Evolutionary conservation across 2,888 invertebrate genomes (phyloP).

Genomic region (Tetranychus piercei): DNA sequence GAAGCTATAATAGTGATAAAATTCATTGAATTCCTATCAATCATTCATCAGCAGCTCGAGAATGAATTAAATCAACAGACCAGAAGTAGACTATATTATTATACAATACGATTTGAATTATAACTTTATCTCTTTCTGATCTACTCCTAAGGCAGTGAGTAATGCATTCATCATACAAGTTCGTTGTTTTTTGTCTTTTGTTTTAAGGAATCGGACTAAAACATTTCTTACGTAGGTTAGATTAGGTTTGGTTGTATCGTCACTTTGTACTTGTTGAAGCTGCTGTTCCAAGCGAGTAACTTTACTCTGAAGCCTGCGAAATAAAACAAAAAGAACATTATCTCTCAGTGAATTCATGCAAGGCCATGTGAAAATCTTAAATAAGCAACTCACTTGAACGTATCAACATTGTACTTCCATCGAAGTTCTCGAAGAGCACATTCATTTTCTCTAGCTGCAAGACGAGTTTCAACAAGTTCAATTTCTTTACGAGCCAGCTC

Average conservation of each 20-base stretch:
- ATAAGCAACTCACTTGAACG: slow-evolving; percentile 14
- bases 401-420: slow-evolving; percentile 21
- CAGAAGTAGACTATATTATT: not conserved
- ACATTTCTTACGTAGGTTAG: slow-evolving; percentile 21
- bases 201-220: slow-evolving; percentile 17
- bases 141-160: slow-evolving; percentile 16
- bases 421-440: slow-evolving; percentile 20
- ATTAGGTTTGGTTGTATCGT: slow-evolving; percentile 16
- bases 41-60: no score
- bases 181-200: slow-evolving; percentile 21
- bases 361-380: not conserved
- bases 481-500: slow-evolving; percentile 22
- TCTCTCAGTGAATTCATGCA: not conserved
- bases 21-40: no score
- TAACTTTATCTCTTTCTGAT: not conserved
- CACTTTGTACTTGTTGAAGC: slow-evolving; percentile 6
- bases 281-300: slow-evolving; percentile 18
- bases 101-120: not conserved
- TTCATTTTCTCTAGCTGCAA: slow-evolving; percentile 19
- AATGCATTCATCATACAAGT: slow-evolving; percentile 21
- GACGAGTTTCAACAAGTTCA: slow-evolving; percentile 16
- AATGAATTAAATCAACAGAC: no score
- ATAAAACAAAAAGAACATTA: slow-evolving; percentile 6
- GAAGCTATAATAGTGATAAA: no score
- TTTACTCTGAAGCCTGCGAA: slow-evolving; percentile 15